Percentiles rank a stretch among this genome's conserved stretches.
phyloP scores from a whole-genome alignment of 1,140 invertebrate species.

The Philotrypesis tridentata region DNA sequence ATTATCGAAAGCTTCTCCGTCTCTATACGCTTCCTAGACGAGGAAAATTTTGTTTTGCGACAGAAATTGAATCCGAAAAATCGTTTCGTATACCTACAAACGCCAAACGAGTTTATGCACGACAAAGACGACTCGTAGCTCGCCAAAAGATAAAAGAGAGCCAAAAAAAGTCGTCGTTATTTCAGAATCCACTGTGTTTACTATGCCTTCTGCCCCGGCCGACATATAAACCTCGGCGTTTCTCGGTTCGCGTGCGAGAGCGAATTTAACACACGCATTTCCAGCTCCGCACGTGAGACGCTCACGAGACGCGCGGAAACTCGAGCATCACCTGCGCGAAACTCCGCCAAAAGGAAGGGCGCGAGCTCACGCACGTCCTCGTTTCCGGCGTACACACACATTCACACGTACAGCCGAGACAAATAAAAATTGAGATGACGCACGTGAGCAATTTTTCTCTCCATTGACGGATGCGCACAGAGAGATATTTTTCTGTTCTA shows the following conservation, averaged over 20 bases:
- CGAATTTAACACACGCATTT: background rate
- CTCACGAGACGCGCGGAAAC: background rate
- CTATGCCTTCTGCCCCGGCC: background rate
- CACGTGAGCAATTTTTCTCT: slow-evolving; percentile 14
- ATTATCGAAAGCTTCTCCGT: background rate
- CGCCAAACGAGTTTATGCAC: too few species aligned
- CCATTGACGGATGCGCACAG: background rate
- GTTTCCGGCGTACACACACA: background rate
- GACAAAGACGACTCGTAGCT: too few species aligned
- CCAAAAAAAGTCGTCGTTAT: too few species aligned
- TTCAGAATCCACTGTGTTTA: too few species aligned
- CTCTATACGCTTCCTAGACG: too few species aligned
- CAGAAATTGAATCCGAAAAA: too few species aligned
- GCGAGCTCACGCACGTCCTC: background rate
- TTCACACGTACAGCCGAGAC: background rate
- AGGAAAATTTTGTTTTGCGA: too few species aligned
- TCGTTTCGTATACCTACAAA: too few species aligned
- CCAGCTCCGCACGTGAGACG: background rate
- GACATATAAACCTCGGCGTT: background rate
- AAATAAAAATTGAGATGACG: background rate
- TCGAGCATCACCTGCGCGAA: background rate
- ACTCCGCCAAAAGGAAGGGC: background rate
- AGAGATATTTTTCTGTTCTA: background rate
- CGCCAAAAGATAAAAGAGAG: too few species aligned
- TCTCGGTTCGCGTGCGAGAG: background rate